Evolutionary conservation across 1,140 invertebrate genomes (phyloP).

Genomic region (Bombus soroeensis): DNA sequence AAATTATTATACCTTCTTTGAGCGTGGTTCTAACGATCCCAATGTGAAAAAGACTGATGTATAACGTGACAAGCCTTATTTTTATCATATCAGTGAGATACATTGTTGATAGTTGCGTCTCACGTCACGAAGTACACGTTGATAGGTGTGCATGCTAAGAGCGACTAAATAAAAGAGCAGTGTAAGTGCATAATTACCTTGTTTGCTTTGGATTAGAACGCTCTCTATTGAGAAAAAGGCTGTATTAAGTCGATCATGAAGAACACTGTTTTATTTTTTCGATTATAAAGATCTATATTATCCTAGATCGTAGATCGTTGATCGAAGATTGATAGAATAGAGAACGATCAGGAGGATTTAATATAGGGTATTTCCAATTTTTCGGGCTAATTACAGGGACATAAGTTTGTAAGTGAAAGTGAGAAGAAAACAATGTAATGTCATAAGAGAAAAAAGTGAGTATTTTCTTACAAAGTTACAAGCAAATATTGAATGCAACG

Average conservation of each 20-base stretch:
- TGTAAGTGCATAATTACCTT: neutral
- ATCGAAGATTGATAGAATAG: neutral
- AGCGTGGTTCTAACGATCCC: neutral
- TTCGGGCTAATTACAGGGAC: neutral
- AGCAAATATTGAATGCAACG: neutral
- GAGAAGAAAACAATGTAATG: neutral
- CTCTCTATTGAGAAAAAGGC: neutral
- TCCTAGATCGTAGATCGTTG: neutral
- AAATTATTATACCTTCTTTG: slow-evolving; percentile 31
- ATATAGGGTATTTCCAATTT: neutral
- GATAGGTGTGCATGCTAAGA: too few relatives aligned
- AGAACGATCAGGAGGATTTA: neutral
- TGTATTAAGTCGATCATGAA: neutral
- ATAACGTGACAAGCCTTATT: neutral
- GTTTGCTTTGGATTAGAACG: neutral
- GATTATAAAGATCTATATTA: neutral
- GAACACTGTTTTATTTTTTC: neutral
- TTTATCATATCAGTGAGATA: neutral
- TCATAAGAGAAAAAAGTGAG: neutral
- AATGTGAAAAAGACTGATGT: neutral
- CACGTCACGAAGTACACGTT: neutral
- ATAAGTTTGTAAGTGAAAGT: neutral
- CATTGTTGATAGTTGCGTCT: too few relatives aligned
- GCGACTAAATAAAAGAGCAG: neutral
- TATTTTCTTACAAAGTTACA: neutral